Base-by-base conservation (phyloP, 2,888 invertebrate genomes). In the Copidosoma aretas region DNA sequence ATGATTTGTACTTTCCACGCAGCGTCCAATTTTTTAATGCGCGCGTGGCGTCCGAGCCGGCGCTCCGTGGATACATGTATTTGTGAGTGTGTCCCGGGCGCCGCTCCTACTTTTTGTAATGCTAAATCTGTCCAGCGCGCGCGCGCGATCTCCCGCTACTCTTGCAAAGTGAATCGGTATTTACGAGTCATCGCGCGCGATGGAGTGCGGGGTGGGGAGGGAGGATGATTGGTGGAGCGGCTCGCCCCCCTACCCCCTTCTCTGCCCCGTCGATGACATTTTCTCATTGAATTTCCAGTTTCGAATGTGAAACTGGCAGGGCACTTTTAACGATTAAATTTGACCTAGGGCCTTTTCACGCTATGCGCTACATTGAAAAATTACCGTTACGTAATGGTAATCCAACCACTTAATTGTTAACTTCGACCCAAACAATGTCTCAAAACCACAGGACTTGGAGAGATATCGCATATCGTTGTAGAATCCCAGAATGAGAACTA, bases 1-100 rank as follows among this genome's bases (percentile, higher is more conserved):
- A 81, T 81, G 81, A 81, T 80, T 80, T 80, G 80, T 81, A 75
- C 72, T 78, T 77, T 78, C 77, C 77, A 77, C 75, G 77, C 78
- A 77, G 73, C 75, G n/a, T n/a, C n/a, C 78, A 78, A 78, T 78
- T 80, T 81, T 80, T 80, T 77, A 78, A 80, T 77, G 77, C 73
- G 70, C 69, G 64, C 70, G 67, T 68, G 64, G 14, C 24, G 54
- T 1, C 21, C 19, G 8, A 41, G 41, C 41, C 14, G 10, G 8
- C 41, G 14, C 15, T 3, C 8, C 12, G 24, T 19, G 22, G 5
- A 17, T 14, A 17, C 39, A 56, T 60, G 61, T 51, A 68, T 63
- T 63, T 66, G 59, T 17, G 59, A 17, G 17, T 8, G 17, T 8
- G 41, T 46, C 62, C n/a, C 63, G 52, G 53, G 51, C 57, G 68